Conservation (phyloP, 2,888 invertebrate species). For the Auanema sp. region DNA sequence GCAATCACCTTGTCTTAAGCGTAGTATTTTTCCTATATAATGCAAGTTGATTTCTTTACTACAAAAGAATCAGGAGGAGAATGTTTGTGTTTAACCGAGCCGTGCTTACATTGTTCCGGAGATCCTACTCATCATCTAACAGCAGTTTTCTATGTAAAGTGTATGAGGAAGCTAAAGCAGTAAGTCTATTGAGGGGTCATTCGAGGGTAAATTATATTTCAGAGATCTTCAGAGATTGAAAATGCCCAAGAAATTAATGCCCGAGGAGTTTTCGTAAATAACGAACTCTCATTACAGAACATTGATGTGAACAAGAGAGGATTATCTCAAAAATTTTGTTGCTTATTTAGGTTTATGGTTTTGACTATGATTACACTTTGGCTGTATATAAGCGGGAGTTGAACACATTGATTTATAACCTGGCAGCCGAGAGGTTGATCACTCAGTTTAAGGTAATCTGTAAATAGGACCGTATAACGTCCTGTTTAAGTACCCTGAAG, state of each 20-base stretch:
- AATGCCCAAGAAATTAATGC: conserved; percentile 64
- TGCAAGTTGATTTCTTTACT: too few relatives aligned
- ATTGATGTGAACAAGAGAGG: conserved; percentile 74
- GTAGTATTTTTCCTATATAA: too few relatives aligned
- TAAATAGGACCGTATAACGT: neutral
- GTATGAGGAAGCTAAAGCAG: too few relatives aligned
- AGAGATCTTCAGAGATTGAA: neutral
- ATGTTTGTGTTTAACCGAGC: too few relatives aligned
- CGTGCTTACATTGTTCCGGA: too few relatives aligned
- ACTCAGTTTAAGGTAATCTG: conserved; percentile 80
- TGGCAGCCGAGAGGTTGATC: conserved; percentile 83
- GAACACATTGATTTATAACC: conserved; percentile 84
- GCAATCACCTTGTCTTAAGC: neutral
- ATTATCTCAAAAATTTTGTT: neutral
- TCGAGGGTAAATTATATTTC: neutral
- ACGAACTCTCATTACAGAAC: conserved; percentile 86
- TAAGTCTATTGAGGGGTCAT: neutral
- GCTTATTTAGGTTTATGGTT: conserved; percentile 77
- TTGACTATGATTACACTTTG: conserved; percentile 96
- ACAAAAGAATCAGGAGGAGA: too few relatives aligned
- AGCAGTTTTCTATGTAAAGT: too few relatives aligned
- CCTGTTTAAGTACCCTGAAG: conserved; percentile 77
- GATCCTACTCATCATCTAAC: too few relatives aligned
- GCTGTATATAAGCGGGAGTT: conserved; percentile 89
- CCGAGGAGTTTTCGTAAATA: conserved; percentile 90